Evolutionary conservation across 1,140 invertebrate genomes (phyloP).

Genomic region (Eriosoma lanigerum): DNA sequence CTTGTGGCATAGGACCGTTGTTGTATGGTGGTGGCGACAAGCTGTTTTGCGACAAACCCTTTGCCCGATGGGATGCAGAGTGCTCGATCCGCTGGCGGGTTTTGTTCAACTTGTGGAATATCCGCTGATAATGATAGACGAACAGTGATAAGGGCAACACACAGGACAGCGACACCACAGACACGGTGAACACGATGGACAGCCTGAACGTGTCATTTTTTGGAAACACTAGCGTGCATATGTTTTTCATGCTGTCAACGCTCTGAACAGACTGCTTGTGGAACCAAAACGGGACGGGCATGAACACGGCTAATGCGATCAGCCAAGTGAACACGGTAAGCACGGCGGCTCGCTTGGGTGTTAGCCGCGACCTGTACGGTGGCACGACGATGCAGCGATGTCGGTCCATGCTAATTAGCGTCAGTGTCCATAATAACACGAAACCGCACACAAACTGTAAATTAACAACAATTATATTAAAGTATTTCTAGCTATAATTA

Average conservation of each 20-base stretch:
- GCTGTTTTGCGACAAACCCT: conserved; percentile 37
- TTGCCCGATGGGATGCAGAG: conserved; percentile 55
- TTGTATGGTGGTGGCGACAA: conserved; percentile 51
- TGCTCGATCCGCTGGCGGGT: conserved; percentile 61
- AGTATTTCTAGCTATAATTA: no score
- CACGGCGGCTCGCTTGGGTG: conserved; percentile 59
- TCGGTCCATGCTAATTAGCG: conserved; percentile 65
- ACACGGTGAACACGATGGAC: conserved; percentile 63
- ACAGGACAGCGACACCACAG: conserved; percentile 61
- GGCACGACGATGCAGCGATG: conserved; percentile 64
- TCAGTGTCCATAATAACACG: conserved; percentile 65
- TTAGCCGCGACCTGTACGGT: conserved; percentile 63
- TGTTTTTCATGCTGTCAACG: conserved; percentile 42
- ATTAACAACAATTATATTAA: no score
- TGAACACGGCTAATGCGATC: conserved; percentile 60
- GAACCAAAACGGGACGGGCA: conserved; percentile 64
- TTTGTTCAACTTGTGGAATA: conserved; percentile 63
- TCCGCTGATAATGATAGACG: conserved; percentile 64
- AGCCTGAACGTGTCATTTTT: conserved; percentile 60
- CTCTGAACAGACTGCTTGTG: conserved; percentile 55
- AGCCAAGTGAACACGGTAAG: conserved; percentile 61
- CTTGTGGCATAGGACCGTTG: conserved; percentile 16
- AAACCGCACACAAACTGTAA: conserved; percentile 66
- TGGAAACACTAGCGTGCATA: conserved; percentile 66
- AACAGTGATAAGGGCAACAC: conserved; percentile 63